Evolutionary conservation across 2,888 invertebrate species (phyloP), one percentile per base, ranked within the genome.

Genomic region (Synanthedon myopaeformis): DNA sequence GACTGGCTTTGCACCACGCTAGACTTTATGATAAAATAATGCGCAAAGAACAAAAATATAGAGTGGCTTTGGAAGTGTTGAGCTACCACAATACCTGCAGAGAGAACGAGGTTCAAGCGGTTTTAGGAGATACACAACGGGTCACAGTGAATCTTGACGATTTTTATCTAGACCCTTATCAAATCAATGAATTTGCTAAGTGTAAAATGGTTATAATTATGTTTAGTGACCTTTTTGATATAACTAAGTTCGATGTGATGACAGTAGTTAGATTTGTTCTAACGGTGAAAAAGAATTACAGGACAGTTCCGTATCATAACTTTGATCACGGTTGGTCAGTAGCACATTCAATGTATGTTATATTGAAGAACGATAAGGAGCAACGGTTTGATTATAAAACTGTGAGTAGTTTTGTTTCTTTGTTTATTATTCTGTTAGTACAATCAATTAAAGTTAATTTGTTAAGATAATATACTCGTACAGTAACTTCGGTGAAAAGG

Each of bases 281-380:
- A 61, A 96, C 95, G 0, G 95, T 96, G 3, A 90, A 92, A 69
- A 96, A 95, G 75, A 96, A 96, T 79, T 96, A 96, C 71, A 87
- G 96, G 8, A 84, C 91, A 35, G 94, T 95, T 0, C 94, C 95
- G 0, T 96, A 96, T 70, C 96, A 96, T 72, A 96, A 96, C 74
- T 96, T 95, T 91, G 92, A 92, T 23, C 96, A 96, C 69, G 96
- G 94, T 0, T 96, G 95, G 89, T 92, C 94, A 0, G 96, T 96
- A 0, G 95, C 95, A 2, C 94, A 96, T 66, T 91, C 93, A 14
- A 94, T 94, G 91, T 95, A 93, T 69, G 90, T 91, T 3, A 91
- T 94, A 51, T 81, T 95, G 53, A 93, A 92, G 74, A 74, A 65
- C 41, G 81, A 82, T 53, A n/a, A 55, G 2, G 42, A 51, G 3